Percentiles rank a stretch among this genome's conserved stretches.
These are phyloP conservation scores for Ptychobarbus kaznakovi DNA, from an alignment of 2,797 vertebrate genomes.

Conservation along the genomic window DNA sequence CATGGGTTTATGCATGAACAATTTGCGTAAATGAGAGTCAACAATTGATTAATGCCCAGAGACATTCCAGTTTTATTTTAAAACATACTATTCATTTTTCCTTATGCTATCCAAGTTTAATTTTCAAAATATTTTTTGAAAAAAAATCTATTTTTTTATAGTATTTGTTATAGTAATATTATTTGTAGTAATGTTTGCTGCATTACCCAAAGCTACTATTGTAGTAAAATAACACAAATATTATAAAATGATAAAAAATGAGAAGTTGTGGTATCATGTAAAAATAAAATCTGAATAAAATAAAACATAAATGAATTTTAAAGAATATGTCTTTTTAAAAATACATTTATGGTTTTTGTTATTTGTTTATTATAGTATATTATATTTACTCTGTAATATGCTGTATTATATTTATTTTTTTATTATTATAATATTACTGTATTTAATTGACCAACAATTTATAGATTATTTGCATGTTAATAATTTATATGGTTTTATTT, in stretches of 20 bases:
- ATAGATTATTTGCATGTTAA: not conserved
- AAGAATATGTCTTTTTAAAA: not conserved
- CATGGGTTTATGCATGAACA: not conserved
- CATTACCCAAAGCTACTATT: not conserved
- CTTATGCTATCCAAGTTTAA: not conserved
- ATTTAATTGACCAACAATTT: not conserved
- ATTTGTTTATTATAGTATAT: not conserved
- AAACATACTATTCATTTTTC: not conserved
- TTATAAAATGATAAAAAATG: not conserved
- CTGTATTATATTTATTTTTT: not conserved
- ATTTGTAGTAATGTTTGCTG: not conserved
- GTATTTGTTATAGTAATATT: not conserved
- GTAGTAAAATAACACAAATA: not conserved
- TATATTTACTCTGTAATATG: not conserved
- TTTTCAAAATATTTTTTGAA: not conserved
- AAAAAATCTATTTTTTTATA: not conserved
- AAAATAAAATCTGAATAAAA: not conserved
- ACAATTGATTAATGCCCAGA: not conserved
- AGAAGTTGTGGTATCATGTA: not conserved
- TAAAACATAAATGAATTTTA: not conserved
- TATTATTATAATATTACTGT: not conserved
- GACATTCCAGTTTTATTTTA: not conserved
- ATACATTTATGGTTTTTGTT: not conserved
- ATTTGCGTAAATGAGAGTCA: not conserved
- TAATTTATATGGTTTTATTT: not conserved